These are phyloP conservation scores for Battus philenor DNA, from an alignment of 1,140 invertebrate genomes.

Conservation along the genomic window DNA sequence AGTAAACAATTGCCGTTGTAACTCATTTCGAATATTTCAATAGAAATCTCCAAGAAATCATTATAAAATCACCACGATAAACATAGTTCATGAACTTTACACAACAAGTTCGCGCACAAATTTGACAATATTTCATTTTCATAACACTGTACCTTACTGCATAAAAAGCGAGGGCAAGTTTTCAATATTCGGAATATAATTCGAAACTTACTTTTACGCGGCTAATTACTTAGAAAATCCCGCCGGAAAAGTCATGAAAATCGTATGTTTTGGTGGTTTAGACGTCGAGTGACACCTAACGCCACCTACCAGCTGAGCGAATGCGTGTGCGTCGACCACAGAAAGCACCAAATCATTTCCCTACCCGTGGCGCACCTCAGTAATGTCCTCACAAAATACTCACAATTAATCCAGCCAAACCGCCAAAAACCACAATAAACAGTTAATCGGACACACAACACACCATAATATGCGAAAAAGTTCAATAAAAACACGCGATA, in stretches of 20 bases:
- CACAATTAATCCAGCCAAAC: constrained; percentile 66
- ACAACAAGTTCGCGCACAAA: constrained; percentile 53
- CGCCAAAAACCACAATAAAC: constrained; percentile 70
- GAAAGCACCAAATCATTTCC: constrained; percentile 77
- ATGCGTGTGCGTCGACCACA: constrained; percentile 75
- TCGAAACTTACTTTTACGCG: constrained; percentile 47
- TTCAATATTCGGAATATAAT: constrained; percentile 28
- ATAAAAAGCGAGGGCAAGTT: constrained; percentile 23
- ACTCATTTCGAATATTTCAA: constrained; percentile 17
- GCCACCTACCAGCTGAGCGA: constrained; percentile 73
- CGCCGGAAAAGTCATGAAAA: constrained; percentile 74
- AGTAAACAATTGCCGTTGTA: background rate
- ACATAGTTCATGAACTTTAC: constrained; percentile 53
- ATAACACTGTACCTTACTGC: constrained; percentile 25
- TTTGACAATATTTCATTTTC: constrained; percentile 35
- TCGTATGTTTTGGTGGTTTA: constrained; percentile 65
- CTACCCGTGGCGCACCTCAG: constrained; percentile 75
- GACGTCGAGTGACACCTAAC: constrained; percentile 65
- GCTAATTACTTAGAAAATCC: constrained; percentile 50
- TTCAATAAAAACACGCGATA: constrained; percentile 75
- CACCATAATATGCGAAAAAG: constrained; percentile 76
- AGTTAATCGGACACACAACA: constrained; percentile 64
- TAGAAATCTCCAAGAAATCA: constrained; percentile 40
- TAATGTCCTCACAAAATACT: constrained; percentile 73
- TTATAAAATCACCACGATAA: constrained; percentile 47